These are phyloP conservation scores for Silurus aristotelis DNA, from an alignment of 2,797 vertebrate species.

Conservation along the genomic window DNA sequence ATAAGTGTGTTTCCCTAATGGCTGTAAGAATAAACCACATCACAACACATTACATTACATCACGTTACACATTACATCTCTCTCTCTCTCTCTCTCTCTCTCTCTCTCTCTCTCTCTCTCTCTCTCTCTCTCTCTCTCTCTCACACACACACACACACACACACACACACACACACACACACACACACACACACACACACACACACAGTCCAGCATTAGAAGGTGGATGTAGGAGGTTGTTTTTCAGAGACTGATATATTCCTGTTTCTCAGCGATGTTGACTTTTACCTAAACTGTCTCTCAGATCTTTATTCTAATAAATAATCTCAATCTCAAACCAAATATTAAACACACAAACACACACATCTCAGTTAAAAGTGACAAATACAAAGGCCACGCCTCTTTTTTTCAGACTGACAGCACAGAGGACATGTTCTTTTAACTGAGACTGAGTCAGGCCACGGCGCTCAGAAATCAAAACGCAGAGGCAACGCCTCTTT, in stretches of 20 bases:
- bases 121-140: background rate
- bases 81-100: too few species aligned
- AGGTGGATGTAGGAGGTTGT: background rate
- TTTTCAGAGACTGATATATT: background rate
- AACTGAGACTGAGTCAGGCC: background rate
- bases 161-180: background rate
- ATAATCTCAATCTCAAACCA: background rate
- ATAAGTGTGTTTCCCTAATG: conserved; percentile 21
- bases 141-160: background rate
- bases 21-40: conserved; percentile 23
- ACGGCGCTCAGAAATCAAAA: background rate
- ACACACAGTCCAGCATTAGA: background rate
- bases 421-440: background rate
- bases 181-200: conserved; percentile 1
- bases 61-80: background rate
- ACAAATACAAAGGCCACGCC: background rate
- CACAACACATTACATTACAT: background rate
- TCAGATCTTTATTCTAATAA: background rate
- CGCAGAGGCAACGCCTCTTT: too few species aligned
- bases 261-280: background rate
- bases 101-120: too few species aligned
- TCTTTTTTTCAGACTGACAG: background rate
- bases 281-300: background rate
- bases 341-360: conserved; percentile 3
- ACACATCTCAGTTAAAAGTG: background rate